Percentiles rank a stretch among this genome's conserved stretches.
Evolutionary conservation across 2,797 vertebrate species (phyloP).

Genomic region (Leptatherina wallacei): DNA sequence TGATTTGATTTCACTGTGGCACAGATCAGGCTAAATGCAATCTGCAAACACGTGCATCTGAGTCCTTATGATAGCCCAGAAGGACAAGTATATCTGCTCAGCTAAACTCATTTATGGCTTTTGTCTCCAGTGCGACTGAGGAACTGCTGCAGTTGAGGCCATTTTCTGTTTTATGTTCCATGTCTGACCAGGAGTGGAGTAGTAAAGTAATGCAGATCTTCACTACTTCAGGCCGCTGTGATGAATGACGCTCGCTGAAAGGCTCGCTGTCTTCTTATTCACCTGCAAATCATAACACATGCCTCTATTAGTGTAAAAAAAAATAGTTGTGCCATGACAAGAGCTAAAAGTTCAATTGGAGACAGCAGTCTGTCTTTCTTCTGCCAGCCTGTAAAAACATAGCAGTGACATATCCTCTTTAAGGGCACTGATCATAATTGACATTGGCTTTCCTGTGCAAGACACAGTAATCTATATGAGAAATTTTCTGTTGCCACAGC

Average conservation of each 20-base stretch:
- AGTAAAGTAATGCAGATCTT: constrained; percentile 47
- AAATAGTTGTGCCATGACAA: background rate
- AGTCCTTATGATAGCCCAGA: constrained; percentile 56
- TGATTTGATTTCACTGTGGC: constrained; percentile 60
- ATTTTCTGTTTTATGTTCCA: constrained; percentile 56
- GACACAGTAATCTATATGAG: constrained; percentile 6
- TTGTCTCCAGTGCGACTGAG: constrained; percentile 63
- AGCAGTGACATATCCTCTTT: constrained; percentile 41
- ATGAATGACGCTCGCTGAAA: constrained; percentile 35
- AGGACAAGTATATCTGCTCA: constrained; percentile 63
- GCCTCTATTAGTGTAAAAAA: constrained; percentile 7
- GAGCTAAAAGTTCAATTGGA: background rate
- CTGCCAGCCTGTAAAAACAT: constrained; percentile 36
- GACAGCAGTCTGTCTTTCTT: constrained; percentile 37
- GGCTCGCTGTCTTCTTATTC: constrained; percentile 10
- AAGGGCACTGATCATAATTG: constrained; percentile 29
- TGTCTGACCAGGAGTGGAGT: constrained; percentile 35
- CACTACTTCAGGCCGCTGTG: constrained; percentile 32
- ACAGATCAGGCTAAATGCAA: constrained; percentile 44
- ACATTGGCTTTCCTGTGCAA: constrained; percentile 26
- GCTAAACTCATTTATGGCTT: constrained; percentile 68
- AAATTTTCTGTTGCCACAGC: constrained; percentile 12
- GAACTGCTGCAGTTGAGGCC: constrained; percentile 62
- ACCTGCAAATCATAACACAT: constrained; percentile 28
- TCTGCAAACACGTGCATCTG: constrained; percentile 54